Conservation (phyloP, 2,113 vertebrate genomes). For the Dicaeum eximium region DNA sequence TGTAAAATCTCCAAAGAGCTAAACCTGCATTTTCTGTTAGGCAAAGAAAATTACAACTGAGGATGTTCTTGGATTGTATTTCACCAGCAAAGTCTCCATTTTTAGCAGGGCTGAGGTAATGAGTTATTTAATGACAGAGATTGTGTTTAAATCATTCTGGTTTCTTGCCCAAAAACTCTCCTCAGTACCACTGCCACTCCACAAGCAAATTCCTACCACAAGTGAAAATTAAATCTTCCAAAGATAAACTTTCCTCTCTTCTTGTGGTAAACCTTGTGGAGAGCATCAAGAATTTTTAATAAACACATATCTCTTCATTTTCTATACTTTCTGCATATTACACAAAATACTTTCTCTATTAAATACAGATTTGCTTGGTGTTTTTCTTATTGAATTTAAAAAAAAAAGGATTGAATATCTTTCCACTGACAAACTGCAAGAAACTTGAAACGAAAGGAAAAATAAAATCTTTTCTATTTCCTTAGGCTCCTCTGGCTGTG, state of each 20-base stretch:
- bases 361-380: constrained; percentile 26
- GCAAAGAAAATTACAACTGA: not conserved
- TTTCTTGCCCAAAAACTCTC: not conserved
- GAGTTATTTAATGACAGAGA: constrained; percentile 24
- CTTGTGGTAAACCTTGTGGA: constrained; percentile 15
- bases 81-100: not conserved
- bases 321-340: not conserved
- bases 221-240: not conserved
- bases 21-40: constrained; percentile 1
- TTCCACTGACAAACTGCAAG: constrained; percentile 23
- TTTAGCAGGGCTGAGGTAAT: constrained; percentile 23
- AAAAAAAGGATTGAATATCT: not conserved
- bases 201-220: not conserved
- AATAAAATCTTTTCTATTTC: not conserved
- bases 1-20: not conserved
- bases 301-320: not conserved
- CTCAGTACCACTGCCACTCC: not conserved
- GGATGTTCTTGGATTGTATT: not conserved
- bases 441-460: not conserved
- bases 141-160: not conserved
- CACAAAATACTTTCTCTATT: constrained; percentile 41
- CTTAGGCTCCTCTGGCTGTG: not conserved
- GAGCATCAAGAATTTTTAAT: constrained; percentile 31
- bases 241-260: constrained; percentile 28
- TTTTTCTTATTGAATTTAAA: not conserved